Base-by-base conservation (phyloP, 2,888 invertebrate species). In the Chesias legatella region DNA sequence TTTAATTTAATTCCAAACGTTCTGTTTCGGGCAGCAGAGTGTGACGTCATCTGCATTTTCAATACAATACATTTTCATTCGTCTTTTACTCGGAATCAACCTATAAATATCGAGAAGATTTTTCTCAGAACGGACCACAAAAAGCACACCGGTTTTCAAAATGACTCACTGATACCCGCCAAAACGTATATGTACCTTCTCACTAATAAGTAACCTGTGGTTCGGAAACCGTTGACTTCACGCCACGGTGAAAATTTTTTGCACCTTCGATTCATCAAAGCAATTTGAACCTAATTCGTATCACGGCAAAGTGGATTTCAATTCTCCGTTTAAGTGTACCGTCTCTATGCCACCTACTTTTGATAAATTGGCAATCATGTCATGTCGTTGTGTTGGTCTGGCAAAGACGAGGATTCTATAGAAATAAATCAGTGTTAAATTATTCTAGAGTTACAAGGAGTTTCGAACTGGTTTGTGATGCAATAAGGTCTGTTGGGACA, bases 281-380 rank as follows among this genome's bases (percentile, higher is more conserved):
- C 17, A 33, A 30, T 45, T 37, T 30, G 9, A 36, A 36, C 45
- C 33, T 33, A 40, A 36, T 36, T 23, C 7, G 8, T 25, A n/a
- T 6, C 22, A 9, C 23, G n/a, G n/a, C n/a, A 33, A 34, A 8
- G 6, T 20, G 24, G 23, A 46, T 33, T 34, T 7, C n/a, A 7
- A 11, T 22, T 25, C 27, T 11, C 45, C 20, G 25, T 8, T 8
- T 30, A 9, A 23, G 9, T 31, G 10, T 37, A 28, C 33, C 26
- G 42, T 44, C 37, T 41, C 37, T 34, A 43, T 41, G 39, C 43
- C 48, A 46, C 48, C 50, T 50, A 53, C 45, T 43, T 53, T 40
- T 48, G 30, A 25, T 35, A 43, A 48, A 47, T 51, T 53, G 51
- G 47, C 51, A 53, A 53, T 43, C 53, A 30, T 36, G 48, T 51